Conservation (phyloP, 2,797 vertebrate species). For the Mormyrus hasselquistii region DNA sequence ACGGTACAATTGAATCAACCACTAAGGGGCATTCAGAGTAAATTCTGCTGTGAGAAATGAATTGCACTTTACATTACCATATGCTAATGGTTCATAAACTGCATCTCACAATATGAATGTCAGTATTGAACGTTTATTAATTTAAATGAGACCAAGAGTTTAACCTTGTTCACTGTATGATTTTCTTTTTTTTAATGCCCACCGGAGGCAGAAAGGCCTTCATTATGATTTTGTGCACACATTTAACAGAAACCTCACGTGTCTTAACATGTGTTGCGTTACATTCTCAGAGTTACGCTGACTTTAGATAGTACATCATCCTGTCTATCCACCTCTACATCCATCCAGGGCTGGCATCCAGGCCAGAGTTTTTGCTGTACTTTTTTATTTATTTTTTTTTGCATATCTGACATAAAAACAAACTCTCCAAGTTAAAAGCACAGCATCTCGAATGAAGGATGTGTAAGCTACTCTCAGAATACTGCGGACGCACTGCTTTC, state of each 20-base stretch:
- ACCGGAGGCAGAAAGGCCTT: neutral
- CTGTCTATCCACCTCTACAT: neutral
- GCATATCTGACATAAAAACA: neutral
- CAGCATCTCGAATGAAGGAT: neutral
- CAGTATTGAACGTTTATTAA: neutral
- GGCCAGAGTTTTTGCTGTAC: neutral
- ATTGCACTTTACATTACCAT: neutral
- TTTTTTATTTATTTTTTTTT: neutral
- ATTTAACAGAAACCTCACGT: neutral
- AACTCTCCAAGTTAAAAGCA: neutral
- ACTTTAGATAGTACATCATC: neutral
- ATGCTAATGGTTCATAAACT: neutral
- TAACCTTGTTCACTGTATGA: neutral
- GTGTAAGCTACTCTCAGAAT: neutral
- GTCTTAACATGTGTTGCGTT: neutral
- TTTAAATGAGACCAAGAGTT: neutral
- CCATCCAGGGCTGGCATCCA: neutral
- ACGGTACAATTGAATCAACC: neutral
- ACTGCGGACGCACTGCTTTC: neutral
- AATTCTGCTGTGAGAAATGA: neutral
- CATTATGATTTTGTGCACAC: neutral
- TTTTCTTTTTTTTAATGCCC: neutral
- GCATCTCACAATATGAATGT: neutral
- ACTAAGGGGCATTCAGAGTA: neutral
- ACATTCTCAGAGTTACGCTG: neutral